Conservation (phyloP, 2,888 invertebrate genomes). For the Leucozona laternaria region DNA sequence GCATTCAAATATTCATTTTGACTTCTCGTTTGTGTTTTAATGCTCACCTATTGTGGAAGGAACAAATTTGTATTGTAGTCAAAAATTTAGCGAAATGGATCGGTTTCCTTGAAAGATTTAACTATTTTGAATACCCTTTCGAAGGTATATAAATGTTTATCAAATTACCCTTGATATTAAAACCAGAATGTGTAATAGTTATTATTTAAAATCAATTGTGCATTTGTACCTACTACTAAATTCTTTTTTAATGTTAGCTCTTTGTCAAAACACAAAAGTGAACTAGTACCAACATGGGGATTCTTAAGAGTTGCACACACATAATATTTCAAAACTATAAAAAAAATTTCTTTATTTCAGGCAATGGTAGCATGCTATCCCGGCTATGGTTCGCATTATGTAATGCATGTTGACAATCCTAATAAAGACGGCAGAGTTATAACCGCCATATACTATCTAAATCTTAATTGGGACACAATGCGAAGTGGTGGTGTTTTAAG, state of each 20-base stretch:
- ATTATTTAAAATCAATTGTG: too few relatives aligned
- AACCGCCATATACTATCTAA: slow-evolving; percentile 98
- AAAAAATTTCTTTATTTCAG: slow-evolving; percentile 84
- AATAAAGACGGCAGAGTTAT: slow-evolving; percentile 98
- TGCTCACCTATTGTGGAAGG: too few relatives aligned
- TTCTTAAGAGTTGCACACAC: background rate
- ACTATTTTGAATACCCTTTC: too few relatives aligned
- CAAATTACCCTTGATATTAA: too few relatives aligned
- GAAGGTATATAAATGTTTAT: too few relatives aligned
- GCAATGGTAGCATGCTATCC: slow-evolving; percentile 99
- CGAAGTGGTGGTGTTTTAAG: slow-evolving; percentile 94
- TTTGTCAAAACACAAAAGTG: background rate
- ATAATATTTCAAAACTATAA: background rate
- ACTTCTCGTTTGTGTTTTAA: too few relatives aligned
- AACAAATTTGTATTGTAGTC: too few relatives aligned
- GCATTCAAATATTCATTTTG: too few relatives aligned
- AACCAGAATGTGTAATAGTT: too few relatives aligned
- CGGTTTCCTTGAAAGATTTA: too few relatives aligned
- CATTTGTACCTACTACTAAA: background rate
- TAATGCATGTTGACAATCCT: slow-evolving; percentile 99
- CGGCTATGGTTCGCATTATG: slow-evolving; percentile 96
- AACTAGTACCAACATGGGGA: background rate
- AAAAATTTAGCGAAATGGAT: too few relatives aligned
- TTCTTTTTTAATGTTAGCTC: background rate
- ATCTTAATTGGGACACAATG: slow-evolving; percentile 95